phyloP scores from a whole-genome alignment of 2,888 invertebrate genomes.

The Stenotaenia linearis region DNA sequence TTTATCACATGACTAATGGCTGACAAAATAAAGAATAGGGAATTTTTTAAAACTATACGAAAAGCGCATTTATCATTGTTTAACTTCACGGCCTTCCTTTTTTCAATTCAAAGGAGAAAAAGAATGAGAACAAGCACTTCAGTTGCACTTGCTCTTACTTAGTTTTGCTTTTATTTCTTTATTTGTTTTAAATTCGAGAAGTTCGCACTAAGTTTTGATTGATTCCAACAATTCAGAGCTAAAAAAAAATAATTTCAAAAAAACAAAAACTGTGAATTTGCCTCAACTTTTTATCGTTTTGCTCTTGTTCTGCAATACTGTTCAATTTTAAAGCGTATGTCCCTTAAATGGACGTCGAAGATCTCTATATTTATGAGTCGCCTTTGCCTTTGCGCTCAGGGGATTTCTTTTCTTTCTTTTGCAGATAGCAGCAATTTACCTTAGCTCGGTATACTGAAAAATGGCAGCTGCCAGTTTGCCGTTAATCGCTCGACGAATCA shows the following conservation, averaged over 20 bases:
- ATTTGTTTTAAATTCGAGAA: too few species aligned
- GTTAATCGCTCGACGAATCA: slow-evolving; percentile 12
- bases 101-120: background rate
- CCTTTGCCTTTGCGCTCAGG: slow-evolving; percentile 2
- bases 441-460: background rate
- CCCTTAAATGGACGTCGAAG: background rate
- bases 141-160: background rate
- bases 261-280: too few species aligned
- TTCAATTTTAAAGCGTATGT: background rate
- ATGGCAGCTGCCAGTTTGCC: slow-evolving; percentile 3
- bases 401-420: background rate
- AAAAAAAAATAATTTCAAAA: too few species aligned
- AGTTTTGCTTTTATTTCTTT: background rate
- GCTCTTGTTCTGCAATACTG: background rate
- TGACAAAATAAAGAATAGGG: background rate
- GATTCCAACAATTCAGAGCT: too few species aligned
- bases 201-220: too few species aligned
- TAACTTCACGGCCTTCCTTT: background rate
- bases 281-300: too few species aligned
- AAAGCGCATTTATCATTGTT: background rate
- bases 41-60: background rate
- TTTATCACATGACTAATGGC: background rate
- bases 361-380: slow-evolving; percentile 20
- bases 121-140: background rate
- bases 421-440: background rate